Percentiles rank a stretch among this genome's conserved stretches.
phyloP scores from a whole-genome alignment of 2,888 invertebrate species.

The Orthosia cruda region DNA sequence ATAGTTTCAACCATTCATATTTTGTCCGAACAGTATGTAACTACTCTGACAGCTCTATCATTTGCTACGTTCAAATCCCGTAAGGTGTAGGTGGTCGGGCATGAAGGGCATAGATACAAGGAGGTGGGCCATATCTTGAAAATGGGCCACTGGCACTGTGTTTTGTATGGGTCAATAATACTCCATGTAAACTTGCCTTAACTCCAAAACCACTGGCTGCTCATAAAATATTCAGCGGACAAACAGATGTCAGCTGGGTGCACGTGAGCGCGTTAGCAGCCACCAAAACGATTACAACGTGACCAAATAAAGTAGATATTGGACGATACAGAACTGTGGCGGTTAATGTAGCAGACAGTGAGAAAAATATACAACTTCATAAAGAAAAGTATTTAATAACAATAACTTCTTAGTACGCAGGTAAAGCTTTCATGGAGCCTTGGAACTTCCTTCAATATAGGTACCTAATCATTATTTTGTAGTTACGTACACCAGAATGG shows the following conservation, averaged over 20 bases:
- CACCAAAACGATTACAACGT: constrained; percentile 57
- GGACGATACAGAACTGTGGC: constrained; percentile 6
- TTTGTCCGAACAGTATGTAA: no score
- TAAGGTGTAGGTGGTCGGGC: no score
- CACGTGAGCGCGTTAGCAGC: constrained; percentile 46
- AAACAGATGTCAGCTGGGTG: constrained; percentile 65
- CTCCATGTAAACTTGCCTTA: constrained; percentile 2
- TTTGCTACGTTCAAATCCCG: no score
- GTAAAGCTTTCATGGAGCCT: neutral
- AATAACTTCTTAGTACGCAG: neutral
- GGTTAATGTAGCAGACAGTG: neutral
- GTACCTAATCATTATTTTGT: neutral
- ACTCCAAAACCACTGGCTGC: constrained; percentile 50
- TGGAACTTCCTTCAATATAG: neutral
- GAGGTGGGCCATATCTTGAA: no score
- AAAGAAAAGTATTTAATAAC: constrained; percentile 37
- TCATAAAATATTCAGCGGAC: constrained; percentile 75
- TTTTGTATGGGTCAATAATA: no score
- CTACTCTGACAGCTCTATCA: no score
- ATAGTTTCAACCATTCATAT: no score
- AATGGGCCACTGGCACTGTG: neutral
- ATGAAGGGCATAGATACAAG: no score
- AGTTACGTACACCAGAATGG: no score
- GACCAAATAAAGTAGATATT: constrained; percentile 55
- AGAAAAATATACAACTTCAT: no score